Conservation (phyloP, 2,888 invertebrate genomes). For the Lymantria monacha region DNA sequence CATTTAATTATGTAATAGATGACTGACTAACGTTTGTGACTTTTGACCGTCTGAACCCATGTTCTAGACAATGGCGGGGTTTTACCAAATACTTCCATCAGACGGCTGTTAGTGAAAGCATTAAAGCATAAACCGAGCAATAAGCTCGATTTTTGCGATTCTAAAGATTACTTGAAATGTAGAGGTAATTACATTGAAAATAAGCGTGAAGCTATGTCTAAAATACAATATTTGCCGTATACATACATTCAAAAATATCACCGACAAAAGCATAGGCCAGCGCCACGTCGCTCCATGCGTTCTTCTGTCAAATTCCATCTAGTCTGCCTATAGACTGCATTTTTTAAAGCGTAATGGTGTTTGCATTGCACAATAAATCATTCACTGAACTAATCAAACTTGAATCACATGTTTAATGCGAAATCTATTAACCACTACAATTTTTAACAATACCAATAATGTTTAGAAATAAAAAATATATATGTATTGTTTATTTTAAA, state of each 20-base stretch:
- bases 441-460: constrained; percentile 10
- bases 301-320: constrained; percentile 66
- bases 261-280: constrained; percentile 65
- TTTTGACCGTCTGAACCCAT: too few species aligned
- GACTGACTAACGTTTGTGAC: too few species aligned
- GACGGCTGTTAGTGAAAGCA: too few species aligned
- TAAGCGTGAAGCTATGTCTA: background rate
- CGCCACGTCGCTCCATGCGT: constrained; percentile 61
- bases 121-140: too few species aligned
- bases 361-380: background rate
- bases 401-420: constrained; percentile 21
- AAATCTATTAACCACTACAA: constrained; percentile 10
- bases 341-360: constrained; percentile 31
- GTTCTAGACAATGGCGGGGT: too few species aligned
- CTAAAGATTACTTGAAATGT: background rate
- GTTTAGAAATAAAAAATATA: constrained; percentile 18
- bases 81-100: too few species aligned
- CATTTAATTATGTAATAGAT: too few species aligned
- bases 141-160: too few species aligned
- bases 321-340: constrained; percentile 45
- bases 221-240: constrained; percentile 8
- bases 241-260: constrained; percentile 69
- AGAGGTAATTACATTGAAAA: background rate
- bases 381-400: constrained; percentile 15
- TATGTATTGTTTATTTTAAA: constrained; percentile 33